phyloP scores from a whole-genome alignment of 1,140 invertebrate species.

The Halesus radiatus region DNA sequence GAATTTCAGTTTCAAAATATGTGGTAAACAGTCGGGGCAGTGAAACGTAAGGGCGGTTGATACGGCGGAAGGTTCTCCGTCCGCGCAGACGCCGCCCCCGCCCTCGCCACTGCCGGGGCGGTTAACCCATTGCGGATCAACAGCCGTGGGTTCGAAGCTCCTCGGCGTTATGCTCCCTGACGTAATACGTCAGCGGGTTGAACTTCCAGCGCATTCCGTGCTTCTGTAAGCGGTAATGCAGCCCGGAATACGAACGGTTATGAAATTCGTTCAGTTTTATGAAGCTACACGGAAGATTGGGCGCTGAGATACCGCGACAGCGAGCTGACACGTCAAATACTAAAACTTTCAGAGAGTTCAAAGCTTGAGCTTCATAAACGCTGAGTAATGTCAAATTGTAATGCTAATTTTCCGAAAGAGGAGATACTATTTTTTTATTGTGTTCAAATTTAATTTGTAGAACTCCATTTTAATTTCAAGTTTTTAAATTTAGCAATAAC shows the following conservation, averaged over 20 bases:
- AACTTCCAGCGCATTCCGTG: slow-evolving; percentile 5
- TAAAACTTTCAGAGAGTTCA: no score
- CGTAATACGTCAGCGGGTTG: slow-evolving; percentile 35
- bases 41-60: neutral
- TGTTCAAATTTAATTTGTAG: no score
- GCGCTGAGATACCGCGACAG: no score
- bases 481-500: no score
- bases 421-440: no score
- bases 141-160: slow-evolving; percentile 28
- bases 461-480: no score
- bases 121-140: slow-evolving; percentile 4
- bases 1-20: neutral
- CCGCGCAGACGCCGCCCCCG: slow-evolving; percentile 14
- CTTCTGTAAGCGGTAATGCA: neutral
- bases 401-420: no score
- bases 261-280: neutral
- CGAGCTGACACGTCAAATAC: no score
- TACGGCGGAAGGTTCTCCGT: neutral
- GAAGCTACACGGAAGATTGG: no score
- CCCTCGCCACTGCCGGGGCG: no score
- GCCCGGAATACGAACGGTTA: neutral
- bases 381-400: no score
- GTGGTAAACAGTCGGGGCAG: neutral
- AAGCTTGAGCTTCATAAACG: no score
- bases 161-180: neutral